A percentile compares a stretch with the other conserved stretches of the same genome.
These are phyloP conservation scores for Mormyrops attenuatus DNA, from an alignment of 2,797 vertebrate genomes.

Conservation along the genomic window DNA sequence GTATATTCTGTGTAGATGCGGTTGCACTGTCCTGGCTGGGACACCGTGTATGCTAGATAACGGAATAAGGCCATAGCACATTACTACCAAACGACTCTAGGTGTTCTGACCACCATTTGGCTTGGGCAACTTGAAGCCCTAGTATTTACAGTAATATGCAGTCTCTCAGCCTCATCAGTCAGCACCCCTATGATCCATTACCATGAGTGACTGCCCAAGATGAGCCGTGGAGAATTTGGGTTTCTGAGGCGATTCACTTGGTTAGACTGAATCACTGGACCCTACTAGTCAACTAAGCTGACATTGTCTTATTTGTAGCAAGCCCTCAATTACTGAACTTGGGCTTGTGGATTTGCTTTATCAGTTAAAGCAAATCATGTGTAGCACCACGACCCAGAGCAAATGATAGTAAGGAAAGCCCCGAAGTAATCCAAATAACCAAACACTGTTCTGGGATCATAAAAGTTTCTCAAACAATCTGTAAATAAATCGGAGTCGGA, in stretches of 20 bases:
- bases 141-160: not conserved
- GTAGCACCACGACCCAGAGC: too few species aligned
- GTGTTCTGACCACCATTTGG: not conserved
- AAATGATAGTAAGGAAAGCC: too few species aligned
- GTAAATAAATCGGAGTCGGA: not conserved
- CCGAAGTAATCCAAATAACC: not conserved
- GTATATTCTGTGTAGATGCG: not conserved
- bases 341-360: too few species aligned
- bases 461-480: not conserved
- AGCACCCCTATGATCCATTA: not conserved
- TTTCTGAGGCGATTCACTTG: not conserved
- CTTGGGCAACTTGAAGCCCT: not conserved
- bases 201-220: not conserved
- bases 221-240: not conserved
- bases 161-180: not conserved
- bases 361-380: too few species aligned
- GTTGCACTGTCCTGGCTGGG: not conserved
- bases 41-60: not conserved
- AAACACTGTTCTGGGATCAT: not conserved
- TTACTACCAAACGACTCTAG: not conserved
- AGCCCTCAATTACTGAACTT: not conserved
- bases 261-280: not conserved
- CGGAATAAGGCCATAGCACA: not conserved
- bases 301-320: not conserved
- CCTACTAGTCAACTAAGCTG: not conserved